These are phyloP conservation scores for Drosophila kambysellisi DNA, from an alignment of 2,888 invertebrate genomes.

Conservation along the genomic window DNA sequence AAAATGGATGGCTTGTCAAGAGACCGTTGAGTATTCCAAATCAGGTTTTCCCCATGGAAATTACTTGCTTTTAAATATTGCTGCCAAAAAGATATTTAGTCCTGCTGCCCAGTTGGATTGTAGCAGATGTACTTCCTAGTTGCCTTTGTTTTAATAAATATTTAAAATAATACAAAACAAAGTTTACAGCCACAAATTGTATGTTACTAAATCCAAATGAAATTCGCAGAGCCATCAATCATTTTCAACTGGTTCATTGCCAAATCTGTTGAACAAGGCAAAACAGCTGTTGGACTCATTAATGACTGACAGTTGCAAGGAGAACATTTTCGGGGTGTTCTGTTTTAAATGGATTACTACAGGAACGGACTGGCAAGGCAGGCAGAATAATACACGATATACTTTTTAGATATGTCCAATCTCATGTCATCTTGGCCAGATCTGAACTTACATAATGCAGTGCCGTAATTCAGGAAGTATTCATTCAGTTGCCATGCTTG, in stretches of 20 bases:
- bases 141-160: not conserved
- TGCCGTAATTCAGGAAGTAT: slow-evolving; percentile 75
- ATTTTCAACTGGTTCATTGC: slow-evolving; percentile 29
- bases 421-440: slow-evolving; percentile 28
- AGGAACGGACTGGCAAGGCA: slow-evolving; percentile 3
- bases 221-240: slow-evolving; percentile 21
- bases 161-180: not conserved
- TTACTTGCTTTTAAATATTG: not conserved
- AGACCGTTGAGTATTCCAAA: not conserved
- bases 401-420: slow-evolving; percentile 2
- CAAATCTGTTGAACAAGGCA: slow-evolving; percentile 10
- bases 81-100: not conserved
- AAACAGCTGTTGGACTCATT: slow-evolving; percentile 12
- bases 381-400: not conserved
- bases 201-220: not conserved
- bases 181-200: too few relatives aligned
- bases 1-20: not conserved
- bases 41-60: not conserved
- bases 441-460: slow-evolving; percentile 43
- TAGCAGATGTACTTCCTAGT: not conserved
- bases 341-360: slow-evolving; percentile 20
- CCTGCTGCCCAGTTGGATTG: not conserved
- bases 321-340: slow-evolving; percentile 14
- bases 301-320: slow-evolving; percentile 58
- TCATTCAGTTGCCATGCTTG: slow-evolving; percentile 74